Conservation (phyloP, 2,888 invertebrate genomes). For the Monopis laevigella region DNA sequence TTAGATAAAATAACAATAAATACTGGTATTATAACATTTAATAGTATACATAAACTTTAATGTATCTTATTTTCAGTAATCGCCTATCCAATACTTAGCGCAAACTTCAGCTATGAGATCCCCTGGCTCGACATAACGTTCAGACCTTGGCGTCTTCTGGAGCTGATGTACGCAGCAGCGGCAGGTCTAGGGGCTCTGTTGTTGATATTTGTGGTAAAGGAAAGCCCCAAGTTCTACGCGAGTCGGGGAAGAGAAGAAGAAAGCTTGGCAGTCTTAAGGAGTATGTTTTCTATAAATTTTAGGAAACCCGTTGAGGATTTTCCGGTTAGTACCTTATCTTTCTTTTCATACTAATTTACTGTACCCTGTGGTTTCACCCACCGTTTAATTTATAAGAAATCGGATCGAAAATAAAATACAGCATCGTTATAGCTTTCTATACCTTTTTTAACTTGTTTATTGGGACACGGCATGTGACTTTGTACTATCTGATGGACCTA, state of each 20-base stretch:
- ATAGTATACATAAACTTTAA: background rate
- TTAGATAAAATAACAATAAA: no score
- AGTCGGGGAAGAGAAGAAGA: constrained; percentile 12
- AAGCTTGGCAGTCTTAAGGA: constrained; percentile 9
- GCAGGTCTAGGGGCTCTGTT: constrained; percentile 7
- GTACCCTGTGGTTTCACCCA: no score
- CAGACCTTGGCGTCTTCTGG: constrained; percentile 14
- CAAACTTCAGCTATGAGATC: background rate
- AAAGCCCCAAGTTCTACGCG: constrained; percentile 17
- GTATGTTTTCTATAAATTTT: constrained; percentile 12
- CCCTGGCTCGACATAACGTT: constrained; percentile 3
- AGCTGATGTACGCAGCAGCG: constrained; percentile 1
- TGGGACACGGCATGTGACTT: no score
- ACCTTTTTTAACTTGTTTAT: no score
- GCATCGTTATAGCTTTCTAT: no score
- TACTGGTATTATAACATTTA: no score
- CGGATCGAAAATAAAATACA: no score
- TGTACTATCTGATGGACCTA: no score
- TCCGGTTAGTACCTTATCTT: constrained; percentile 12
- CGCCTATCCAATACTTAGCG: background rate
- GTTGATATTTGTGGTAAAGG: constrained; percentile 8
- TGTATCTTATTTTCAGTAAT: background rate
- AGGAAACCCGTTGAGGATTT: constrained; percentile 11
- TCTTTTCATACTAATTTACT: no score
- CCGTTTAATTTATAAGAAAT: no score